Percentiles rank a stretch among this genome's conserved stretches.
Conservation (phyloP, 2,797 vertebrate genomes). For the Nannoperca australis region DNA sequence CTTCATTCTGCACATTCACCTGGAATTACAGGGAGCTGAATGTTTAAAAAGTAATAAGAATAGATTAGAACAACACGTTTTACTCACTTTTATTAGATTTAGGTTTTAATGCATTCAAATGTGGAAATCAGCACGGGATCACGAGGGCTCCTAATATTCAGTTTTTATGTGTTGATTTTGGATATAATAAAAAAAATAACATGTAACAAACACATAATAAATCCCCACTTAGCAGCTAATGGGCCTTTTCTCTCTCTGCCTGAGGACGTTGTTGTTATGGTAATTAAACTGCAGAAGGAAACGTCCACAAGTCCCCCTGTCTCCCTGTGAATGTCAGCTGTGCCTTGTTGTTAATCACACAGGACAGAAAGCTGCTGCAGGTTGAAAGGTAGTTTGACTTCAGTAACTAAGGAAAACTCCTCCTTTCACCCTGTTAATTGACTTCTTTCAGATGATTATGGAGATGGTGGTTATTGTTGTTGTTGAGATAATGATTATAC, state of each 20-base stretch:
- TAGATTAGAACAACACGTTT: background rate
- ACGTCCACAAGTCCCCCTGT: background rate
- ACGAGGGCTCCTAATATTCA: background rate
- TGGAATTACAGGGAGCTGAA: background rate
- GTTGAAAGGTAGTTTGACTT: background rate
- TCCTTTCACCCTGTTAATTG: background rate
- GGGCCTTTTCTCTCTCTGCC: background rate
- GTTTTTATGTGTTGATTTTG: background rate
- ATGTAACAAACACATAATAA: too few species aligned
- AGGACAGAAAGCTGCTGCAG: background rate
- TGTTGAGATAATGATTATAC: constrained; percentile 21
- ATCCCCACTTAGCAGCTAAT: background rate
- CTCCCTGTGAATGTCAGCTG: background rate
- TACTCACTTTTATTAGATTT: background rate
- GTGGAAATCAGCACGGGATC: background rate
- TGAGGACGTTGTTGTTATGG: background rate
- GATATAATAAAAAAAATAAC: background rate
- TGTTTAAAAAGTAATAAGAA: background rate
- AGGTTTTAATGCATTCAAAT: background rate
- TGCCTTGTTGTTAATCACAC: background rate
- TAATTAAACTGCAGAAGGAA: background rate
- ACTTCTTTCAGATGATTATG: constrained; percentile 17
- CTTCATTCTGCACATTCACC: background rate
- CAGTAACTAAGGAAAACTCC: background rate
- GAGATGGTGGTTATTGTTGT: constrained; percentile 13